Evolutionary conservation across 2,888 invertebrate genomes (phyloP).

Genomic region (Lingula anatina): DNA sequence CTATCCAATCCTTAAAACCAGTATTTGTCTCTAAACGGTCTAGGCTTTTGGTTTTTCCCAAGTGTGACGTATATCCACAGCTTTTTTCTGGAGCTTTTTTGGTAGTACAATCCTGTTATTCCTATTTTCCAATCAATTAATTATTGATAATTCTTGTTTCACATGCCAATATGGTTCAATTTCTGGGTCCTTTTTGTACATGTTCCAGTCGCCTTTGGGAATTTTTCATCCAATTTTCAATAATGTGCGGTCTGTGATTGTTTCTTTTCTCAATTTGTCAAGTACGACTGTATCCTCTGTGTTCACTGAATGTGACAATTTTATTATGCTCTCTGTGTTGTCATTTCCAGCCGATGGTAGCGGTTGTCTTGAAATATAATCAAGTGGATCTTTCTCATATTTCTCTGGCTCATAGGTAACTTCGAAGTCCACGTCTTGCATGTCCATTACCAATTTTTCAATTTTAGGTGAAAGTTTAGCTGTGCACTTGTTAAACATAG

Average conservation of each 20-base stretch:
- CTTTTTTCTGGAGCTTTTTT: slow-evolving; percentile 6
- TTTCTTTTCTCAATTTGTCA: neutral
- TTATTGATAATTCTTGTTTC: slow-evolving; percentile 4
- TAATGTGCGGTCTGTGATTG: neutral
- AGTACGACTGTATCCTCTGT: neutral
- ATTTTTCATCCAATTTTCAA: neutral
- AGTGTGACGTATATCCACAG: slow-evolving; percentile 8
- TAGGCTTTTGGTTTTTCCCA: slow-evolving; percentile 5
- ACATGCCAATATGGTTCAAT: slow-evolving; percentile 3
- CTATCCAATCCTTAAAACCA: no score
- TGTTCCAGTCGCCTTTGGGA: neutral
- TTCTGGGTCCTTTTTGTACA: slow-evolving; percentile 1
- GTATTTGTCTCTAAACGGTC: no score
- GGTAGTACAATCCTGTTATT: slow-evolving; percentile 6
- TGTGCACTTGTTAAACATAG: slow-evolving; percentile 8
- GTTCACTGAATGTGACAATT: neutral
- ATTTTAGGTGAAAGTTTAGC: slow-evolving; percentile 4
- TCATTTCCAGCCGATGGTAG: no score
- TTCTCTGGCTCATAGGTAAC: slow-evolving; percentile 6
- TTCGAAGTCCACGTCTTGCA: slow-evolving; percentile 7
- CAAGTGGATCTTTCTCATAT: slow-evolving; percentile 7
- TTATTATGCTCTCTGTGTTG: slow-evolving; percentile 4
- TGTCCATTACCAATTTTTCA: slow-evolving; percentile 9
- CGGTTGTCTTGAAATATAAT: slow-evolving; percentile 10
- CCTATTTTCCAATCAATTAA: slow-evolving; percentile 5